phyloP scores from a whole-genome alignment of 2,113 vertebrate genomes.

The Hippopotamus amphibius region DNA sequence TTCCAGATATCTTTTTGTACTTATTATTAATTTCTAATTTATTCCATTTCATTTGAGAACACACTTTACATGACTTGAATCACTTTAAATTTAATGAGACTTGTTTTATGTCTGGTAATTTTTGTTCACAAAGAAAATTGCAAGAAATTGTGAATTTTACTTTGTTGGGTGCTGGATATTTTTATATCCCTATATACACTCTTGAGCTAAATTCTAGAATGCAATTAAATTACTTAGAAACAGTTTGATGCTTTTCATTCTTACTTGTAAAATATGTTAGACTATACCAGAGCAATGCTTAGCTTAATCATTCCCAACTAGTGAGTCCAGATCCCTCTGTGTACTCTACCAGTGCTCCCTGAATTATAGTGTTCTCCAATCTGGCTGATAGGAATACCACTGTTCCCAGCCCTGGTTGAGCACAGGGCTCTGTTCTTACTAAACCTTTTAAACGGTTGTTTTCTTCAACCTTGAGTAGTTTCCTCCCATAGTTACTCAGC shows the following conservation, averaged over 20 bases:
- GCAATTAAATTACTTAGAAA: background rate
- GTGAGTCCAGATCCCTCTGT: background rate
- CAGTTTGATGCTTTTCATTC: background rate
- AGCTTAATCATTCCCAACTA: background rate
- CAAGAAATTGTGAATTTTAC: background rate
- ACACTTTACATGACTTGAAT: background rate
- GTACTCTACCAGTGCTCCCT: background rate
- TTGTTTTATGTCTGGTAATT: background rate
- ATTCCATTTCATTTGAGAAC: background rate
- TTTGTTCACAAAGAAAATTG: background rate
- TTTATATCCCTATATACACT: background rate
- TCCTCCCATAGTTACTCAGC: background rate
- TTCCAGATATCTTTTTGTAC: background rate
- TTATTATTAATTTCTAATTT: background rate
- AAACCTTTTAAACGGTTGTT: background rate
- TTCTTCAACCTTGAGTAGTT: background rate
- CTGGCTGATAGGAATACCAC: background rate
- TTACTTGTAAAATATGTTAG: background rate
- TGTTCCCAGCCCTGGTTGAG: background rate
- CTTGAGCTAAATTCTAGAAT: background rate
- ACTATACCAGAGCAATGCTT: background rate
- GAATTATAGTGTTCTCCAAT: background rate
- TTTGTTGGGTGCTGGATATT: background rate
- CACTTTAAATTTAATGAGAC: background rate
- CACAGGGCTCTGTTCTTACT: background rate